Evolutionary conservation across 2,888 invertebrate genomes (phyloP), one percentile per base, ranked within the genome.

Genomic region (Lithophane socia): DNA sequence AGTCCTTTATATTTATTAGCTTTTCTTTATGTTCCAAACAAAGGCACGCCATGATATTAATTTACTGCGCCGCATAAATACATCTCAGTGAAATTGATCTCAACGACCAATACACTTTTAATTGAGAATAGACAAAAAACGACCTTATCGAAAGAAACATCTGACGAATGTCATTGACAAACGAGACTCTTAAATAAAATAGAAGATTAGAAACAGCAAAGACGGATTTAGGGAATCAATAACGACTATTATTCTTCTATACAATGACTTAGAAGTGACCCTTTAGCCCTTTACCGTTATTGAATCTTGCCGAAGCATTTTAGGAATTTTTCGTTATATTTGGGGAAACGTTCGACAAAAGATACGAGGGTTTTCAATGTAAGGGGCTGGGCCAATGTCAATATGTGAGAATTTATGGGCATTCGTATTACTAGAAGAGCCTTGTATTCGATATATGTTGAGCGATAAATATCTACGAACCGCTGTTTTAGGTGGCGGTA

Each of bases 391-490:
- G 87, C 90, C 88, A 88, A 89, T 92, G 92, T 93, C 94, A 94
- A 93, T 94, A 92, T 91, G 91, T 90, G 90, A 88, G 90, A 92
- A 94, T 93, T 94, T 94, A 94, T 94, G 91, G 88, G 93, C 90
- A 91, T 90, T 85, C 71, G 58, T 79, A 61, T 76, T 70, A 74
- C 63, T 70, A 72, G 68, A 71, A 76, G 63, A 70, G 61, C 44
- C 52, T 44, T 64, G 71, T 74, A 65, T 74, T 79, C 60, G 73
- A 37, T 69, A 56, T 77, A 74, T 78, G 71, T 81, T 42, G 52
- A 24, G 49, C 83, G 56, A 68, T 77, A 86, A 73, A 75, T 79
- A 81, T 71, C 68, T 70, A 16, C 0, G 37, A 52, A 54, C 56
- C 10, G 37, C 44, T 72, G 56, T 60, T 42, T 8, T 68, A 37